Percentiles rank a stretch among this genome's conserved stretches.
Conservation (phyloP, 2,888 invertebrate species). For the Sinhomidia bicolor region DNA sequence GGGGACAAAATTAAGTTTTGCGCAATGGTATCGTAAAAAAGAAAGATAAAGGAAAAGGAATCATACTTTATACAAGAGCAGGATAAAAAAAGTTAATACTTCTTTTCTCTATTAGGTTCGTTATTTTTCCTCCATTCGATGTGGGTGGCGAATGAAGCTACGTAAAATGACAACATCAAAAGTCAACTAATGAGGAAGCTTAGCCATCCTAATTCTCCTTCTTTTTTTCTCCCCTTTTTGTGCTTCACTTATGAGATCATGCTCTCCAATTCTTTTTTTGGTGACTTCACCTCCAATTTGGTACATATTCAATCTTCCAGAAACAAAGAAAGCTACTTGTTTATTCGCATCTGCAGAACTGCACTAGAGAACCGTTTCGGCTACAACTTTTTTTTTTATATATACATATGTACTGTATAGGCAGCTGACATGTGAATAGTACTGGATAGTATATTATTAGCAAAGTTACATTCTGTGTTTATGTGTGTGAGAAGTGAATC, state of each 20-base stretch:
- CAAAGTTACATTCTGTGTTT: too few species aligned
- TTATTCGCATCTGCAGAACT: too few species aligned
- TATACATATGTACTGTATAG: too few species aligned
- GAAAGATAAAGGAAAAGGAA: background rate
- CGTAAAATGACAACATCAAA: slow-evolving; percentile 28
- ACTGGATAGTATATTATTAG: too few species aligned
- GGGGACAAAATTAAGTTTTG: too few species aligned
- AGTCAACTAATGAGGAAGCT: slow-evolving; percentile 43
- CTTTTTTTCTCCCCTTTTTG: background rate
- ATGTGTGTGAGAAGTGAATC: background rate
- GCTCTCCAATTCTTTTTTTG: background rate
- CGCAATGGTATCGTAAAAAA: background rate
- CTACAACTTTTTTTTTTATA: too few species aligned
- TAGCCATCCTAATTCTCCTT: slow-evolving; percentile 21
- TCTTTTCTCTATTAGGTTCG: background rate
- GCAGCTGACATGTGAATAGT: too few species aligned
- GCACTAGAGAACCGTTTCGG: too few species aligned
- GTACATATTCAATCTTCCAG: slow-evolving; percentile 9
- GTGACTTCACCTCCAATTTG: slow-evolving; percentile 35
- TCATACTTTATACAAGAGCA: background rate
- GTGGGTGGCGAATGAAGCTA: background rate
- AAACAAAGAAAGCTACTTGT: slow-evolving; percentile 10
- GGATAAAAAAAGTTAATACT: background rate
- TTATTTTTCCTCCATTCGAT: background rate
- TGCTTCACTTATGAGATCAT: background rate